These are phyloP conservation scores for Campylorhamphus procurvoides DNA, from an alignment of 2,113 vertebrate species.

Conservation along the genomic window DNA sequence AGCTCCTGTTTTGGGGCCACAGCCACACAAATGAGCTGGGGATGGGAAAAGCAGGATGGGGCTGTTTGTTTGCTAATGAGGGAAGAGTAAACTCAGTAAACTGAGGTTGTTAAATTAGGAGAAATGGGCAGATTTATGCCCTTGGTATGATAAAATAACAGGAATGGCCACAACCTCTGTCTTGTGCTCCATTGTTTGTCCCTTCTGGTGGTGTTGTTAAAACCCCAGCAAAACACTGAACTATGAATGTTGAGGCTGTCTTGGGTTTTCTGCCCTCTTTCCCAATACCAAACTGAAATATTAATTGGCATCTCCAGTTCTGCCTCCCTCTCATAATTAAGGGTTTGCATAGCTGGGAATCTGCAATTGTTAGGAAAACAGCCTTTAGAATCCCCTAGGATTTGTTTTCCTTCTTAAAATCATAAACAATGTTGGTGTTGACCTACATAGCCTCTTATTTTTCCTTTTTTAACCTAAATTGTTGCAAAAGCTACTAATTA, in stretches of 20 bases:
- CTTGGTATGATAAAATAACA: neutral
- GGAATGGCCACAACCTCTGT: neutral
- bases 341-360: neutral
- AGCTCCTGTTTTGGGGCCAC: neutral
- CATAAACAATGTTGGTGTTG: neutral
- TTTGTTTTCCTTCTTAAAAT: constrained; percentile 14
- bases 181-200: neutral
- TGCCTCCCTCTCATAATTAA: neutral
- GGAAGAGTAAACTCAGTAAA: neutral
- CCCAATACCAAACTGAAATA: neutral
- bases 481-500: constrained; percentile 12
- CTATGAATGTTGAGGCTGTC: neutral
- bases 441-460: neutral
- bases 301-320: neutral
- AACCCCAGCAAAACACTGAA: neutral
- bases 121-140: neutral
- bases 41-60: neutral
- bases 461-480: constrained; percentile 3
- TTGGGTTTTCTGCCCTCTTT: neutral
- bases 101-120: neutral
- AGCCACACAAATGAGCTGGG: neutral
- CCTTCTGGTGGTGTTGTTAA: neutral
- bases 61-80: neutral
- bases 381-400: constrained; percentile 4
- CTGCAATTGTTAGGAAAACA: constrained; percentile 7